Percentiles rank a stretch among this genome's conserved stretches.
Evolutionary conservation across 2,888 invertebrate species (phyloP).

Genomic region (Amorpha juglandis): DNA sequence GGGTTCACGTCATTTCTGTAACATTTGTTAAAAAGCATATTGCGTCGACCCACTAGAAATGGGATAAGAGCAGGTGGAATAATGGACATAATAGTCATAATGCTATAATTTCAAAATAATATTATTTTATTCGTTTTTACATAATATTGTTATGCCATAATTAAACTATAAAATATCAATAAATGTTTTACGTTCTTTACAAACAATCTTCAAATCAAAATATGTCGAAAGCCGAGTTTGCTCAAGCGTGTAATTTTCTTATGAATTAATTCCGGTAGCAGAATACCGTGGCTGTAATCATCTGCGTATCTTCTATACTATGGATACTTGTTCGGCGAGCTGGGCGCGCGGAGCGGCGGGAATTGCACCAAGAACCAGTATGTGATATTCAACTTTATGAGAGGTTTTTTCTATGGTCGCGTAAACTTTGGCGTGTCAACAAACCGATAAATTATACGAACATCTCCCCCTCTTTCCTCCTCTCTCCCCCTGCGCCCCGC

Average conservation of each 20-base stretch:
- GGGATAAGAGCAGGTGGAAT: too few relatives aligned
- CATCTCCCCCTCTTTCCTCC: neutral
- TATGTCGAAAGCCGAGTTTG: neutral
- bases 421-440: constrained; percentile 10
- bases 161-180: too few relatives aligned
- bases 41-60: too few relatives aligned
- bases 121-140: too few relatives aligned
- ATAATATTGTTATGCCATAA: too few relatives aligned
- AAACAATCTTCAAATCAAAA: neutral
- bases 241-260: neutral
- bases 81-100: too few relatives aligned
- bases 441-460: constrained; percentile 22
- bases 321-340: neutral
- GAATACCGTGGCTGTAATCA: neutral
- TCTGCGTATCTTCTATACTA: neutral
- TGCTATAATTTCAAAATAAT: too few relatives aligned
- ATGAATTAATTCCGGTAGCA: neutral
- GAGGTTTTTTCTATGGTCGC: constrained; percentile 20
- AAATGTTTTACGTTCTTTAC: too few relatives aligned
- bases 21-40: too few relatives aligned
- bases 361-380: neutral
- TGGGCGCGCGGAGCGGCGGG: neutral
- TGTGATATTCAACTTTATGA: constrained; percentile 16
- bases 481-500: neutral
- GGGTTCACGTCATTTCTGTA: too few relatives aligned